Percentiles rank a stretch among this genome's conserved stretches.
Evolutionary conservation across 2,113 vertebrate species (phyloP).

Genomic region (Hippocampus zosterae): DNA sequence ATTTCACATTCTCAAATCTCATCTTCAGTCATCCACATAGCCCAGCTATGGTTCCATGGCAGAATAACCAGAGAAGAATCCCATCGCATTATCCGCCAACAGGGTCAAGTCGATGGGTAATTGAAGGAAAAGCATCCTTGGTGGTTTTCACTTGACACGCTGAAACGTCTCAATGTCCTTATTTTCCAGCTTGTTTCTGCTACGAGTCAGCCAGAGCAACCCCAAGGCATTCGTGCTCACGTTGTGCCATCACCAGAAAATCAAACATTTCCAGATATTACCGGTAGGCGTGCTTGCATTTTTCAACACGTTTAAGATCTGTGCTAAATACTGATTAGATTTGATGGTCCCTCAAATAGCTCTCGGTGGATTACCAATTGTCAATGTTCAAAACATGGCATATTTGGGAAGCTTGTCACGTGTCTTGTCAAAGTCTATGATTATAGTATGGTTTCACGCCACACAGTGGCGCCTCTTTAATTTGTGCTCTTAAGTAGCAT

Average conservation of each 20-base stretch:
- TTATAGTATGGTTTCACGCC: no score
- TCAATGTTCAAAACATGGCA: no score
- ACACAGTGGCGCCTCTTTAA: no score
- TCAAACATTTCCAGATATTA: slow-evolving; percentile 98
- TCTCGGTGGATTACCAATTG: not conserved
- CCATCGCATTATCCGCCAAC: slow-evolving; percentile 89
- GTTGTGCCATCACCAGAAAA: slow-evolving; percentile 97
- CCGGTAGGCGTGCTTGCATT: slow-evolving; percentile 72
- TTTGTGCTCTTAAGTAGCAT: no score
- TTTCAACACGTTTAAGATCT: not conserved
- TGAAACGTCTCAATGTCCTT: not conserved
- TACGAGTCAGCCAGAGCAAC: slow-evolving; percentile 98
- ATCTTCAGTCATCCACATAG: slow-evolving; percentile 87
- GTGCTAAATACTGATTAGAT: not conserved
- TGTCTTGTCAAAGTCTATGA: no score
- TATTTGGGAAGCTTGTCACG: no score
- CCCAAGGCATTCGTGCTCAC: slow-evolving; percentile 98
- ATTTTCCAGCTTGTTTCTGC: slow-evolving; percentile 84
- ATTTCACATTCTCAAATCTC: not conserved
- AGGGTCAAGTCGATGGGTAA: slow-evolving; percentile 96
- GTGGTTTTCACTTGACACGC: not conserved
- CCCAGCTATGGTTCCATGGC: slow-evolving; percentile 95
- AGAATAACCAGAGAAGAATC: slow-evolving; percentile 94
- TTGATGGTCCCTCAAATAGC: not conserved
- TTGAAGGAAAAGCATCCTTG: slow-evolving; percentile 31